phyloP scores from a whole-genome alignment of 2,113 vertebrate genomes.

The Centropus unirufus region DNA sequence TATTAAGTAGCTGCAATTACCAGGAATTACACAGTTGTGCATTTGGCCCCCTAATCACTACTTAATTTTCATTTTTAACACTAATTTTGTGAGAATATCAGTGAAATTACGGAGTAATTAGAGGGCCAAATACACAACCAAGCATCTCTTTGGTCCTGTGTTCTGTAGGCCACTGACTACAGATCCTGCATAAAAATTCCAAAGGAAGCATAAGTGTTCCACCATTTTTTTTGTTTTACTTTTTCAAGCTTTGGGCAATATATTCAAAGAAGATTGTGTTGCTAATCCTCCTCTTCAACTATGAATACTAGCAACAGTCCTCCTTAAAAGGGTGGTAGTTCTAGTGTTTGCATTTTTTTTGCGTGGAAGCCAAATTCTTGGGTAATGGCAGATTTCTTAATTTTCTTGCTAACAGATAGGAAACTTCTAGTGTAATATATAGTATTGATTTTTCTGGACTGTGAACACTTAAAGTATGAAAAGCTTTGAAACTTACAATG shows the following conservation, averaged over 20 bases:
- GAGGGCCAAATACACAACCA: not conserved
- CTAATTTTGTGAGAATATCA: constrained; percentile 52
- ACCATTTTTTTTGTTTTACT: not conserved
- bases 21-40: constrained; percentile 34
- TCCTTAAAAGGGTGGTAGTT: not conserved
- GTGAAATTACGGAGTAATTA: constrained; percentile 69
- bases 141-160: not conserved
- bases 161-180: not conserved
- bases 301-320: not conserved
- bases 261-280: not conserved
- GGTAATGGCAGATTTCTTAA: constrained; percentile 10
- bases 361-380: not conserved
- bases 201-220: not conserved
- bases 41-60: constrained; percentile 26
- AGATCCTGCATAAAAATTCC: not conserved
- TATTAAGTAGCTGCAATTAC: constrained; percentile 9
- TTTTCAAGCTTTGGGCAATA: not conserved
- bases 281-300: not conserved
- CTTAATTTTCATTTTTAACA: constrained; percentile 66
- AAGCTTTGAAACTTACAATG: not conserved
- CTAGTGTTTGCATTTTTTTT: constrained; percentile 10
- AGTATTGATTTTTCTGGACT: constrained; percentile 36
- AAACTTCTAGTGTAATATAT: not conserved
- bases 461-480: not conserved
- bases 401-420: not conserved